Conservation (phyloP, 2,113 vertebrate species). For the Spilogale gracilis region DNA sequence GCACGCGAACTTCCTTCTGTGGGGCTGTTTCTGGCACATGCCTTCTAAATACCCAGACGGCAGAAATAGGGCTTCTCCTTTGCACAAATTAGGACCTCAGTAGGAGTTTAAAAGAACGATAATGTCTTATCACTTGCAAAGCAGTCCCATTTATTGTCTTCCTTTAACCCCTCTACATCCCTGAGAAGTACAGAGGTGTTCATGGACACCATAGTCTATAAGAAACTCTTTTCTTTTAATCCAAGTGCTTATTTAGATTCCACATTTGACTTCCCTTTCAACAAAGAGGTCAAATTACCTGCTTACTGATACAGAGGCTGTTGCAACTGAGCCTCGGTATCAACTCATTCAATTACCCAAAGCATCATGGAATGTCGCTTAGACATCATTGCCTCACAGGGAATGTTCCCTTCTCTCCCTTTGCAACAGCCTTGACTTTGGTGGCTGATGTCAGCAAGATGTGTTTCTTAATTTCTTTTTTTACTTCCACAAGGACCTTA, state of each 20-base stretch:
- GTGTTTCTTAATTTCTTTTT: not conserved
- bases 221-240: conserved; percentile 13
- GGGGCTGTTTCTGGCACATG: not conserved
- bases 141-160: not conserved
- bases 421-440: not conserved
- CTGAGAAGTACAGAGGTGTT: not conserved
- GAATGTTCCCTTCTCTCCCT: not conserved
- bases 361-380: not conserved
- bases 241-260: conserved; percentile 11
- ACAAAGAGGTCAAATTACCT: not conserved
- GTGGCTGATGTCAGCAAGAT: not conserved
- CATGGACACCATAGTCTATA: not conserved
- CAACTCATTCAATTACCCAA: not conserved
- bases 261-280: not conserved
- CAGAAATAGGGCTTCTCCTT: not conserved
- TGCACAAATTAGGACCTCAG: not conserved
- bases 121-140: not conserved
- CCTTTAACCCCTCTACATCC: not conserved
- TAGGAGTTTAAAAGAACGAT: not conserved
- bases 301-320: not conserved
- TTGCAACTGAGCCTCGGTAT: not conserved
- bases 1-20: not conserved
- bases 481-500: not conserved
- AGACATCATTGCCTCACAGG: not conserved
- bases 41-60: not conserved